Conservation (phyloP, 2,113 vertebrate species). For the Silurus glanis region DNA sequence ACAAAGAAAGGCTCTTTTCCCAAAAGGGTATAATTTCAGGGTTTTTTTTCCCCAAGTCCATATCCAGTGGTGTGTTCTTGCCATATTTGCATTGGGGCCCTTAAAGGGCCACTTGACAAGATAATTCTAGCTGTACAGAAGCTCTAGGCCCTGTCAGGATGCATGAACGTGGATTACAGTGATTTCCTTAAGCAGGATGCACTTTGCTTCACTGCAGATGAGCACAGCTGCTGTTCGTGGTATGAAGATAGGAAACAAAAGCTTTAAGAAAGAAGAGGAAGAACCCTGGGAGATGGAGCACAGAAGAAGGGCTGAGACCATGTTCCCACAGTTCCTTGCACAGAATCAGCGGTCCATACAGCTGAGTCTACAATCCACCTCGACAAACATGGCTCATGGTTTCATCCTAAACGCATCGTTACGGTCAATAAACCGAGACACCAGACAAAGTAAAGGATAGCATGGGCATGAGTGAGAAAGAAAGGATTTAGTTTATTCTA, state of each 20-base stretch:
- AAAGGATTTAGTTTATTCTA: conserved; percentile 4
- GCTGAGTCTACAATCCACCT: conserved; percentile 49
- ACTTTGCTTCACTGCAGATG: conserved; percentile 46
- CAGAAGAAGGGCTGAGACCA: conserved; percentile 24
- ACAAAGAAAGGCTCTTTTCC: conserved; percentile 38
- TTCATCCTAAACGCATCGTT: conserved; percentile 51
- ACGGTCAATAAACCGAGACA: conserved; percentile 53
- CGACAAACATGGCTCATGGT: conserved; percentile 26
- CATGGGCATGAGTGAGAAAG: conserved; percentile 31
- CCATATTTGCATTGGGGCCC: conserved; percentile 52
- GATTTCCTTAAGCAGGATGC: conserved; percentile 59
- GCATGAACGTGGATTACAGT: conserved; percentile 52
- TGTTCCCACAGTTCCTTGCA: conserved; percentile 4
- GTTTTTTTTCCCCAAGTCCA: conserved; percentile 16
- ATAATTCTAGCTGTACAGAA: conserved; percentile 54
- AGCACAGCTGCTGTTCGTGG: conserved; percentile 51
- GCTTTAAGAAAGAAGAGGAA: conserved; percentile 23
- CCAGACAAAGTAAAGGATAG: conserved; percentile 43
- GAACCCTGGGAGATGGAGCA: conserved; percentile 7
- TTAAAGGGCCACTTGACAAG: conserved; percentile 56
- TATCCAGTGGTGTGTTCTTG: conserved; percentile 16
- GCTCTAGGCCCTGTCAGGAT: conserved; percentile 47
- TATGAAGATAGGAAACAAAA: conserved; percentile 43
- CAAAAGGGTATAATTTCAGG: conserved; percentile 45
- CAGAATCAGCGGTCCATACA: conserved; percentile 20